Conservation (phyloP, 2,113 vertebrate species). For the Myiopsitta monachus region DNA sequence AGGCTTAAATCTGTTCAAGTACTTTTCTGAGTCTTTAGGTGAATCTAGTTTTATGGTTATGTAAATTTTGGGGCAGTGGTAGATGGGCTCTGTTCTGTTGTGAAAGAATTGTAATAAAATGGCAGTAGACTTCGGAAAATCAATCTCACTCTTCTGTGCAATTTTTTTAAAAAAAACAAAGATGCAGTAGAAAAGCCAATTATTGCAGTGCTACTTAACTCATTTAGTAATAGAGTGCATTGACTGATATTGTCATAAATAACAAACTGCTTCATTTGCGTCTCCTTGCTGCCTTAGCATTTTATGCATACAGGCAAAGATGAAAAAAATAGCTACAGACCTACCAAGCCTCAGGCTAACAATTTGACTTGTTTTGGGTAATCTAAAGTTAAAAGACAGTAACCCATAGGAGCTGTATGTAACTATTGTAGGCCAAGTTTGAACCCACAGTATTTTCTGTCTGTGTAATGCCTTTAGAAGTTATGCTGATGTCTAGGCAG, state of each 20-base stretch:
- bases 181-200: conserved; percentile 29
- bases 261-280: conserved; percentile 18
- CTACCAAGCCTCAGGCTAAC: conserved; percentile 42
- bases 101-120: neutral
- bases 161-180: conserved; percentile 36
- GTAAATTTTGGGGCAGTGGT: neutral
- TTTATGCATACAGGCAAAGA: neutral
- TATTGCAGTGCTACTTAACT: conserved; percentile 34
- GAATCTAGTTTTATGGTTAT: neutral
- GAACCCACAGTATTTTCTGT: neutral
- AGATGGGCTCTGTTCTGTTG: neutral
- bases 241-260: conserved; percentile 58
- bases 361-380: conserved; percentile 39
- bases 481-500: neutral
- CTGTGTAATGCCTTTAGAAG: neutral
- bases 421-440: neutral
- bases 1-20: neutral
- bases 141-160: conserved; percentile 8
- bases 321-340: neutral
- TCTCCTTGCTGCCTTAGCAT: neutral
- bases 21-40: neutral
- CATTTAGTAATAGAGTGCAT: conserved; percentile 38
- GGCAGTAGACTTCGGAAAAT: neutral
- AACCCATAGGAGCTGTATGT: neutral
- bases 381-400: conserved; percentile 40